Conservation (phyloP, 2,797 vertebrate genomes). For the Parotocinclus haroldoi region DNA sequence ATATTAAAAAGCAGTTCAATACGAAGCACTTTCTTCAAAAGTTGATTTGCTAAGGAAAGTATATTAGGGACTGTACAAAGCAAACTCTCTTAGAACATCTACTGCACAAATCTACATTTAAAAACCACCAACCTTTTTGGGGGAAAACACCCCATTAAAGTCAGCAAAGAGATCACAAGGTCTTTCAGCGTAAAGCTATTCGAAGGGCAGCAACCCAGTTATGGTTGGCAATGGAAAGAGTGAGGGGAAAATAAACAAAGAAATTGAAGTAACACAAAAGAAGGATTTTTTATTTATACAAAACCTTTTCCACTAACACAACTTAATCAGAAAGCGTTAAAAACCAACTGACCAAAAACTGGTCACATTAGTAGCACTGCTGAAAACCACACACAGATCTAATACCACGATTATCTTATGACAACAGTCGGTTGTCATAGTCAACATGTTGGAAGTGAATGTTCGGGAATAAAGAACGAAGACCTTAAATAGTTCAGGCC, state of each 20-base stretch:
- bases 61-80: not conserved
- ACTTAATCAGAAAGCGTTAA: no score
- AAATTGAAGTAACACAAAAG: conserved; percentile 4
- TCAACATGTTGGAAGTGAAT: no score
- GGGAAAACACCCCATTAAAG: conserved; percentile 90
- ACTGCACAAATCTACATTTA: conserved; percentile 42
- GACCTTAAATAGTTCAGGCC: no score
- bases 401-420: no score
- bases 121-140: conserved; percentile 86
- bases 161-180: conserved; percentile 88
- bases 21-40: not conserved
- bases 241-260: conserved; percentile 40
- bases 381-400: no score
- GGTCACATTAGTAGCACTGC: no score
- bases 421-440: no score
- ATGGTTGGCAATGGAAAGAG: conserved; percentile 47
- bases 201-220: conserved; percentile 59
- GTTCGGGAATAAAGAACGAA: no score
- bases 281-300: not conserved
- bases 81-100: conserved; percentile 34
- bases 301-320: no score
- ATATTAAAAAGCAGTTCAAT: no score
- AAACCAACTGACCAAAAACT: no score
- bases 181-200: conserved; percentile 80
- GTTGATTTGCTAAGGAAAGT: not conserved